These are phyloP conservation scores for Tetrax tetrax DNA, from an alignment of 2,113 vertebrate species.

Conservation along the genomic window DNA sequence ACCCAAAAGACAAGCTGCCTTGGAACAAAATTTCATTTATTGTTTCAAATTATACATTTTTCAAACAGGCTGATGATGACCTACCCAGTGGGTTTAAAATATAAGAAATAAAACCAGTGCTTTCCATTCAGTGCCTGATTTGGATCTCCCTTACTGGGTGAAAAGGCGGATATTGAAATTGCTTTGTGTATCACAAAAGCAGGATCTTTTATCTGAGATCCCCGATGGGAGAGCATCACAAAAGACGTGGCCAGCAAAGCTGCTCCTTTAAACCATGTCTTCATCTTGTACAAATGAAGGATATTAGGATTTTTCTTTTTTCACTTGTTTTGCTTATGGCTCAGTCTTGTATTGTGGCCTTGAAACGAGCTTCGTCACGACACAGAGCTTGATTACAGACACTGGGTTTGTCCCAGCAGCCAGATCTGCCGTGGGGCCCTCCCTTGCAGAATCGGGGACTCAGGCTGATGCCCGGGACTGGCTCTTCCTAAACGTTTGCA, in stretches of 20 bases:
- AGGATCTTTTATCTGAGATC: background rate
- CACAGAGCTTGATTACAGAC: background rate
- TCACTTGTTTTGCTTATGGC: background rate
- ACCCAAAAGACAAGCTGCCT: rapidly evolving
- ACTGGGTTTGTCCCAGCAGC: background rate
- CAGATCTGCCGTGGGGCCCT: background rate
- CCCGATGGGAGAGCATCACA: background rate
- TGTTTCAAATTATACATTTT: rapidly evolving
- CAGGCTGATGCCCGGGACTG: background rate
- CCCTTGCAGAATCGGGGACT: background rate
- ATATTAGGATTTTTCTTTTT: background rate
- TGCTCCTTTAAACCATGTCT: background rate
- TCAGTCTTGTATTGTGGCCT: background rate
- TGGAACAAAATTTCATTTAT: background rate
- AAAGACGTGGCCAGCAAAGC: background rate
- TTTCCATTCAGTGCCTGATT: background rate
- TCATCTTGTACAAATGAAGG: background rate
- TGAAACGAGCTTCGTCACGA: background rate
- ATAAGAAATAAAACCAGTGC: background rate
- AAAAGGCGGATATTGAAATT: background rate
- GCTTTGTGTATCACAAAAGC: background rate
- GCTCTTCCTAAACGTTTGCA: background rate
- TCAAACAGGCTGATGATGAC: background rate
- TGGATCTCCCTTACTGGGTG: background rate
- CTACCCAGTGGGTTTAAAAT: background rate